A percentile compares a stretch with the other conserved stretches of the same genome.
These are phyloP conservation scores for Pseudochirops cupreus DNA, from an alignment of 2,797 vertebrate genomes.

Conservation along the genomic window DNA sequence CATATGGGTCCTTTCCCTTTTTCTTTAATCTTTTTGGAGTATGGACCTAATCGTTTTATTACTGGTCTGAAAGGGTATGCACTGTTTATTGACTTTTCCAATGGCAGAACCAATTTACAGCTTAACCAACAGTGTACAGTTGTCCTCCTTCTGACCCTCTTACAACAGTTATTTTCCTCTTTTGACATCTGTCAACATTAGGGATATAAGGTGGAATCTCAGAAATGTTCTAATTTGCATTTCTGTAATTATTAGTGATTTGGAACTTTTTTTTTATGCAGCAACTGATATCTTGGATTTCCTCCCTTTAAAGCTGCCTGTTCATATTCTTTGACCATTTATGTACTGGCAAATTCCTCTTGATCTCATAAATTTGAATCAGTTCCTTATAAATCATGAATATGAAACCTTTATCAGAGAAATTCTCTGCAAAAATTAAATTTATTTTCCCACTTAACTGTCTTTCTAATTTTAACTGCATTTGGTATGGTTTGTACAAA, in stretches of 20 bases:
- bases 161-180: background rate
- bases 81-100: background rate
- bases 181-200: background rate
- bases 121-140: background rate
- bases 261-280: background rate
- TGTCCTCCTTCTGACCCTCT: background rate
- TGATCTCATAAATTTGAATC: background rate
- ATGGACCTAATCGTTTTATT: background rate
- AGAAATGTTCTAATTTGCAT: background rate
- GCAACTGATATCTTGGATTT: background rate
- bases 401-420: background rate
- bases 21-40: background rate
- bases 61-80: background rate
- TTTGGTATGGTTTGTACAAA: background rate
- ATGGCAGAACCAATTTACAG: background rate
- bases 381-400: background rate
- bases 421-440: background rate
- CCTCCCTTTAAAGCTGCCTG: background rate
- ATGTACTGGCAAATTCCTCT: background rate
- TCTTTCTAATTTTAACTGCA: background rate
- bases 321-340: background rate
- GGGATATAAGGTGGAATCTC: background rate
- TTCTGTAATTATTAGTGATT: background rate
- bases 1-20: background rate
- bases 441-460: background rate